These are phyloP conservation scores for Hoplodrina ambigua DNA, from an alignment of 2,888 invertebrate species.

Conservation along the genomic window DNA sequence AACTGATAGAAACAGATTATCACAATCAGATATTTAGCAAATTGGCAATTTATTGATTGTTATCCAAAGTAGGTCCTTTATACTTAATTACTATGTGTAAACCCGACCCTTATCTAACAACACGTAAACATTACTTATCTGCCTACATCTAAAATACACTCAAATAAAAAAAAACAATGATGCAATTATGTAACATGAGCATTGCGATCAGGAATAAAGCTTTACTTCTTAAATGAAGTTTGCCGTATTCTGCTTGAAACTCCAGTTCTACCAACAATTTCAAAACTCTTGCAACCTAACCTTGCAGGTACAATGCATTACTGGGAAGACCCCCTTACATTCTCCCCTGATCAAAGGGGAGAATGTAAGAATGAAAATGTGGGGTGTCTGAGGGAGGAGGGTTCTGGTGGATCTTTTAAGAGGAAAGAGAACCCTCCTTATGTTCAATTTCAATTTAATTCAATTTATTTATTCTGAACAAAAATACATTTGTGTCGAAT, in stretches of 20 bases:
- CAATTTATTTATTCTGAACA: too few relatives aligned
- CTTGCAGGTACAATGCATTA: too few relatives aligned
- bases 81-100: not conserved
- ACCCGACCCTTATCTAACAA: constrained; percentile 14
- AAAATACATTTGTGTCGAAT: too few relatives aligned
- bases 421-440: too few relatives aligned
- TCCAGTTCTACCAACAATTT: constrained; percentile 3
- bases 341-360: too few relatives aligned
- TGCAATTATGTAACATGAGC: not conserved
- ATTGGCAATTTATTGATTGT: constrained; percentile 16
- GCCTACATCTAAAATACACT: not conserved
- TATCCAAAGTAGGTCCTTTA: constrained; percentile 21
- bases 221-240: not conserved
- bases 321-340: too few relatives aligned
- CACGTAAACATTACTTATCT: constrained; percentile 1
- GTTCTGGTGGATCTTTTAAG: too few relatives aligned
- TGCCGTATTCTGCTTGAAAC: not conserved
- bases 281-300: too few relatives aligned
- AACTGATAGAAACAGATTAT: constrained; percentile 25
- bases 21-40: constrained; percentile 27
- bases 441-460: too few relatives aligned
- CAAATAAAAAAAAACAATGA: not conserved
- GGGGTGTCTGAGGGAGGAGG: too few relatives aligned
- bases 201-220: not conserved
- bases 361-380: too few relatives aligned